Conservation (phyloP, 2,888 invertebrate genomes). For the Eupithecia vulgata region DNA sequence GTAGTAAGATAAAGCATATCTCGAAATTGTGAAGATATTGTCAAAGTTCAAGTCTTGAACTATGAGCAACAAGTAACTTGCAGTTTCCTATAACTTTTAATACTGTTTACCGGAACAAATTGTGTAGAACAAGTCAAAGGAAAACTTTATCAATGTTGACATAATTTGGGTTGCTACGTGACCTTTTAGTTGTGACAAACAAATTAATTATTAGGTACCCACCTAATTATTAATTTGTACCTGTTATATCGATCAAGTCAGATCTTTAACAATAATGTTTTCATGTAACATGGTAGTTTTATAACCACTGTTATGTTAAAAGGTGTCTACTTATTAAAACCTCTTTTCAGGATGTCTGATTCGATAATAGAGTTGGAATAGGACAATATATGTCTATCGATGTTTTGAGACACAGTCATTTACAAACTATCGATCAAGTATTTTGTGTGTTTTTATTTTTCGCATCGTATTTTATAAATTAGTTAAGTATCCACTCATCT, state of each 20-base stretch:
- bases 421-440: neutral
- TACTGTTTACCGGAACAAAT: conserved; percentile 23
- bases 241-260: neutral
- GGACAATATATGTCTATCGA: neutral
- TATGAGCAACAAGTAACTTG: conserved; percentile 21
- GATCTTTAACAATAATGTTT: neutral
- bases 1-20: neutral
- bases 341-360: neutral
- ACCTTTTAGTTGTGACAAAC: conserved; percentile 11
- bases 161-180: conserved; percentile 21
- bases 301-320: no score
- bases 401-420: neutral
- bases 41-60: conserved; percentile 19
- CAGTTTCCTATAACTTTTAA: conserved; percentile 24
- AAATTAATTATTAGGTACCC: neutral
- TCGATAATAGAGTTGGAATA: no score
- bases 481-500: neutral
- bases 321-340: neutral
- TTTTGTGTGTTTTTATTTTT: neutral
- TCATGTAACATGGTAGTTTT: neutral
- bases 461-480: no score
- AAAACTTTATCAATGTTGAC: conserved; percentile 22
- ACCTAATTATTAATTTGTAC: no score
- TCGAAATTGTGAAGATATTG: conserved; percentile 9
- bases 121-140: conserved; percentile 7